Evolutionary conservation across 2,797 vertebrate genomes (phyloP), one percentile per base, ranked within the genome.

Genomic region (Geotrypetes seraphini): DNA sequence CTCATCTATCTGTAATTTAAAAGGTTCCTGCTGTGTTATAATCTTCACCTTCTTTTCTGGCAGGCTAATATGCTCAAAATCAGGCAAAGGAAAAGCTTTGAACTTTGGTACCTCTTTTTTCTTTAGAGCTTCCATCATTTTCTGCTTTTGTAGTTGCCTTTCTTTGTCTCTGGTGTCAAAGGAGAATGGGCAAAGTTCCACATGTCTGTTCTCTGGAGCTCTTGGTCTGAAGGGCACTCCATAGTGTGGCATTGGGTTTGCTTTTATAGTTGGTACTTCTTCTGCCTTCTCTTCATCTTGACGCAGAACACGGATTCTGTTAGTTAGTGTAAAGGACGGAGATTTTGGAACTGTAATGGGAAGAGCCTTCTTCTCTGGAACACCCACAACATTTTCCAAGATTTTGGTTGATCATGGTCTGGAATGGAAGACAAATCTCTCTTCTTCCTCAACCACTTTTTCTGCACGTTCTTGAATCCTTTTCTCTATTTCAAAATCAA

Each of bases 121-220:
- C 20, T 70, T 73, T 33, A 84, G 35, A 34, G 91, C 86, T 53
- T 90, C 87, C 16, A 93, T 71, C 62, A 60, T 89, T 43, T 79
- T 91, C 60, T 92, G 89, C 26, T 88, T 97, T 19, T 88, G 70
- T 3, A 77, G 65, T 22, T 69, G 85, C 27, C 78, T 64, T 25
- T 91, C 89, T 20, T 53, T 84, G 31, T 97, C 91, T 2, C 90
- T 77, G 20, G 89, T 78, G 17, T 90, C 88, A 0, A 99, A 99
- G 8, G 93, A 97, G 67, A 99, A 99, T 3, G 96, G 92, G 15
- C 88, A 91, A 10, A 88, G 25, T 35, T 92, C 89, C 22, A 93
- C 71, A 0, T 75, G 71, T 46, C 71, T 84, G 36, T 81, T 68
- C 27, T 86, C 86, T 1, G 71, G 66, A 4, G 82, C 53, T 25